These are phyloP conservation scores for Ceramica pisi DNA, from an alignment of 2,888 invertebrate genomes.

Conservation along the genomic window DNA sequence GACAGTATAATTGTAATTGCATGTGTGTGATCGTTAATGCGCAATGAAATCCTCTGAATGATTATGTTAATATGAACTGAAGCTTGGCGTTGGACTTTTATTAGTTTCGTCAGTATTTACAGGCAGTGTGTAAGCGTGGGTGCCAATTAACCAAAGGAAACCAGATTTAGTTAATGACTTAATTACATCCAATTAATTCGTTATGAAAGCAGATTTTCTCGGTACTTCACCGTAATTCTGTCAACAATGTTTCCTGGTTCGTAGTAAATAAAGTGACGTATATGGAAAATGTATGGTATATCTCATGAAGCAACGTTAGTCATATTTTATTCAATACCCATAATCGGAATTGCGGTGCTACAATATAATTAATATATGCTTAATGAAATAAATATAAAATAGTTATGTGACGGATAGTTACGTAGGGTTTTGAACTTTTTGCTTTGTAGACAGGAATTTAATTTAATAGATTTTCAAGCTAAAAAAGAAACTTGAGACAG, in stretches of 20 bases:
- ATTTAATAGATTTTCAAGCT: slow-evolving; percentile 16
- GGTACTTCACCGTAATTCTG: slow-evolving; percentile 44
- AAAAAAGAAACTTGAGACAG: slow-evolving; percentile 48
- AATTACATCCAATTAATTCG: slow-evolving; percentile 61
- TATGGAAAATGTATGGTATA: slow-evolving; percentile 44
- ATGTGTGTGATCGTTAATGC: slow-evolving; percentile 28
- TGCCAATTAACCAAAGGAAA: slow-evolving; percentile 60
- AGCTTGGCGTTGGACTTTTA: slow-evolving; percentile 27
- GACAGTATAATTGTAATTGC: slow-evolving; percentile 49
- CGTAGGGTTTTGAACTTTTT: background rate
- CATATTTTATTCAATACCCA: slow-evolving; percentile 28
- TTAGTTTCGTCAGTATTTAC: slow-evolving; percentile 36
- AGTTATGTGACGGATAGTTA: background rate
- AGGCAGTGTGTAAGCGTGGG: slow-evolving; percentile 42
- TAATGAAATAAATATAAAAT: slow-evolving; percentile 22
- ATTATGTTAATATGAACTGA: slow-evolving; percentile 27
- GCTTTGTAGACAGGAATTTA: background rate
- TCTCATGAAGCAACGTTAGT: slow-evolving; percentile 42
- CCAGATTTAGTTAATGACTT: slow-evolving; percentile 54
- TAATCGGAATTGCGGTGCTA: slow-evolving; percentile 14
- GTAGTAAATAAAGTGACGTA: slow-evolving; percentile 39
- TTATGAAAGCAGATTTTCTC: slow-evolving; percentile 60
- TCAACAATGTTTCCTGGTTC: slow-evolving; percentile 55
- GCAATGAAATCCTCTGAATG: slow-evolving; percentile 33
- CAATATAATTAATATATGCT: slow-evolving; percentile 16